These are phyloP conservation scores for Labeo catla DNA, from an alignment of 2,113 vertebrate genomes.

Conservation along the genomic window DNA sequence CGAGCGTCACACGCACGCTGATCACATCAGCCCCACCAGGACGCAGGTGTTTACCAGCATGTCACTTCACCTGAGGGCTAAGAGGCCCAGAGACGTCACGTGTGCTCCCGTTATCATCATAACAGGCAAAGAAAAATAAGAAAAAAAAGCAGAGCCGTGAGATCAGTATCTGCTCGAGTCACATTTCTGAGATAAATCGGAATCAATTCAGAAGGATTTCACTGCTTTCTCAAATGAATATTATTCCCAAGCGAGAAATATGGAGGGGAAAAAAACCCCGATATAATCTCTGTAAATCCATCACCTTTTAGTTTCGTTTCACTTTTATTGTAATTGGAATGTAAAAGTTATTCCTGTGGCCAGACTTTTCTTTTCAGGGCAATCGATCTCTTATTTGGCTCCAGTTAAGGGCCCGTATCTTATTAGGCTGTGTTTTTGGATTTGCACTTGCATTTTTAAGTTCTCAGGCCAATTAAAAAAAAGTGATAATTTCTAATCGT, in stretches of 20 bases:
- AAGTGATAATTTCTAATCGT: neutral
- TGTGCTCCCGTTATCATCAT: conserved; percentile 7
- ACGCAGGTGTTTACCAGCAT: conserved; percentile 70
- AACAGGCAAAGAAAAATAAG: conserved; percentile 5
- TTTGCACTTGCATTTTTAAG: neutral
- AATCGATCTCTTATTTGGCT: neutral
- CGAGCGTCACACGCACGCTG: conserved; percentile 44
- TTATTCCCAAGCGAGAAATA: neutral
- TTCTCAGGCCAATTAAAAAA: neutral
- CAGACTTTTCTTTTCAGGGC: neutral
- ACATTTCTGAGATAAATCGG: neutral
- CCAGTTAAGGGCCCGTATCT: neutral
- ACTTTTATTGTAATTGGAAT: conserved; percentile 7
- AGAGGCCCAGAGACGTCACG: conserved; percentile 26
- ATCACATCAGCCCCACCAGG: conserved; percentile 60
- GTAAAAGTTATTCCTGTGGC: neutral
- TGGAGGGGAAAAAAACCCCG: neutral
- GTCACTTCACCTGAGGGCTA: conserved; percentile 63
- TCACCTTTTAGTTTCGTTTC: neutral
- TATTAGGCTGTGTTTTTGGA: neutral
- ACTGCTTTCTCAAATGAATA: conserved; percentile 3
- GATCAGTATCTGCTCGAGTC: neutral
- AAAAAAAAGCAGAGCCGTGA: neutral
- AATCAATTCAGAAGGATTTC: neutral
- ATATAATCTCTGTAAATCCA: neutral